Conservation (phyloP, 2,113 vertebrate genomes). For the Tychaedon coryphoeus region DNA sequence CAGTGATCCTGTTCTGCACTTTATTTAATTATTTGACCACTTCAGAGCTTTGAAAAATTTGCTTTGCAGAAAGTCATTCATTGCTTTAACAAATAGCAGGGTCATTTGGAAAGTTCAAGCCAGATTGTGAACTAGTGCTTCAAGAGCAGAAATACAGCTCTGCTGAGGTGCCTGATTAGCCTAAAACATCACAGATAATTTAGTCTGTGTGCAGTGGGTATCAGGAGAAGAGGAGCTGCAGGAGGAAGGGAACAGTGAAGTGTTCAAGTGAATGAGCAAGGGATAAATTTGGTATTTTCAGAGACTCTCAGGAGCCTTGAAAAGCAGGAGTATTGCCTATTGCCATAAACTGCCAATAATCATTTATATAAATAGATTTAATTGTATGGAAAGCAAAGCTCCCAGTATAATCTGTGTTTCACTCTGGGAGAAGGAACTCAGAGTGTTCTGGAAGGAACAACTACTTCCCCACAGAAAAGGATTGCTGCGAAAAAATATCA, state of each 20-base stretch:
- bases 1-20: neutral
- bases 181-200: neutral
- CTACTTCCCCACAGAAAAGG: neutral
- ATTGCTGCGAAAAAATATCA: neutral
- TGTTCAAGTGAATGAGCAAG: neutral
- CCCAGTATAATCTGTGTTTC: neutral
- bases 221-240: neutral
- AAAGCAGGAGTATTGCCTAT: neutral
- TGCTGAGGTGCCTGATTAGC: neutral
- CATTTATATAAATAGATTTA: neutral
- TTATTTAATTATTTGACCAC: neutral
- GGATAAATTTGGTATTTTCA: neutral
- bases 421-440: neutral
- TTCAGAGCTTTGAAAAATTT: neutral
- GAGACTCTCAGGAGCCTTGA: neutral
- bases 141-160: neutral
- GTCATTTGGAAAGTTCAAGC: neutral
- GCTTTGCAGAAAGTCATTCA: neutral
- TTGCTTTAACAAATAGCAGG: neutral
- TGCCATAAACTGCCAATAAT: neutral
- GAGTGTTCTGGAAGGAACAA: neutral
- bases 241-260: neutral
- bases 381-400: neutral
- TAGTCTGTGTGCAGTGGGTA: neutral
- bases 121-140: neutral